phyloP scores from a whole-genome alignment of 2,797 vertebrate genomes.

The Danio kyathit region DNA sequence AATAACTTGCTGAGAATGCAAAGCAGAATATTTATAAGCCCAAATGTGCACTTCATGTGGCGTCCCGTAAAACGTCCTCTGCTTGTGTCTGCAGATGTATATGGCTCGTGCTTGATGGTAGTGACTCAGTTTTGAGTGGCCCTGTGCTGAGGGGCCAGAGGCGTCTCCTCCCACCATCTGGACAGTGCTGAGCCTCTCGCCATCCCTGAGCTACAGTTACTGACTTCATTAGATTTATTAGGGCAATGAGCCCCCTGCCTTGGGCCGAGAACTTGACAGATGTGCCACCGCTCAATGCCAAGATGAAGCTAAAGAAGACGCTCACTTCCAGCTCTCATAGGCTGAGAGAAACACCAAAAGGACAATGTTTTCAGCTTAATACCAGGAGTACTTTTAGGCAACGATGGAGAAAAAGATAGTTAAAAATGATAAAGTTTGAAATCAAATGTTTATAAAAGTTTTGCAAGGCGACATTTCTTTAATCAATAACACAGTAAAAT shows the following conservation, averaged over 20 bases:
- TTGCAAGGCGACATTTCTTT: no score
- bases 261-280: constrained; percentile 54
- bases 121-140: constrained; percentile 44
- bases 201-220: constrained; percentile 77
- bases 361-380: constrained; percentile 15
- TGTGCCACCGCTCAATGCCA: constrained; percentile 75
- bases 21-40: constrained; percentile 23
- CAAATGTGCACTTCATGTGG: constrained; percentile 1
- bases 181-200: constrained; percentile 55
- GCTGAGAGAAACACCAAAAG: constrained; percentile 56
- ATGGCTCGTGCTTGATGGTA: constrained; percentile 45
- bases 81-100: constrained; percentile 57
- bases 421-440: no score
- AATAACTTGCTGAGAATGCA: constrained; percentile 26
- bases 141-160: constrained; percentile 46
- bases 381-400: neutral
- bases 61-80: neutral
- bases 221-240: constrained; percentile 59
- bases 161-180: constrained; percentile 62
- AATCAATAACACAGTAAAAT: no score
- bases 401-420: neutral
- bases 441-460: no score
- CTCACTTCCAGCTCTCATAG: constrained; percentile 69
- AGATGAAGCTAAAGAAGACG: constrained; percentile 80
- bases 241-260: constrained; percentile 51